Conservation (phyloP, 1,140 invertebrate species). For the Caenorhabditis inopinata region DNA sequence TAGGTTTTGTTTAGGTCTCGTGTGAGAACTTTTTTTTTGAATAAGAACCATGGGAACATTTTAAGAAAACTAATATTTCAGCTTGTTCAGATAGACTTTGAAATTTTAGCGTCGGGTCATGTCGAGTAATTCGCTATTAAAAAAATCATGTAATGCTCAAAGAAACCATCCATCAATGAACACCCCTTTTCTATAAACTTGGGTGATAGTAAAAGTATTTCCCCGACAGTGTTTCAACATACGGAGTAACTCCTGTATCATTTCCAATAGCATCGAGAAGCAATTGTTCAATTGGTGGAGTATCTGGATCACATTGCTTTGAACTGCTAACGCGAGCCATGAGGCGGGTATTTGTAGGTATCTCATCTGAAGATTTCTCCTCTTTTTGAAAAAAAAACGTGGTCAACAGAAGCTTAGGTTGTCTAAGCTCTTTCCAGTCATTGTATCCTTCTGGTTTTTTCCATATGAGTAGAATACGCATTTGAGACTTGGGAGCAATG, state of each 20-base stretch:
- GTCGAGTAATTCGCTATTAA: no score
- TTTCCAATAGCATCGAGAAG: conserved; percentile 45
- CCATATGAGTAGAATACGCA: conserved; percentile 45
- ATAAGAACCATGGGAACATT: no score
- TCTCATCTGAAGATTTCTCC: conserved; percentile 7
- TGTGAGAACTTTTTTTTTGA: no score
- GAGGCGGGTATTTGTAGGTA: conserved; percentile 40
- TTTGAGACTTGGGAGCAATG: conserved; percentile 37
- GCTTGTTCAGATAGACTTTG: no score
- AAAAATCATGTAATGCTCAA: no score
- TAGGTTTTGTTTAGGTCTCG: no score
- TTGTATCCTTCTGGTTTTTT: not conserved
- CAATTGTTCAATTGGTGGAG: conserved; percentile 48
- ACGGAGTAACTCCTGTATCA: conserved; percentile 4
- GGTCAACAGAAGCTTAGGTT: conserved; percentile 42
- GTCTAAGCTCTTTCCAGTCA: conserved; percentile 31
- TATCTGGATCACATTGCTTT: conserved; percentile 26
- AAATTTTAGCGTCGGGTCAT: no score
- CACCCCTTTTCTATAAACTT: no score
- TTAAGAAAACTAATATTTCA: no score
- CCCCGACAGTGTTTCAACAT: no score
- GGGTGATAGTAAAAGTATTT: no score
- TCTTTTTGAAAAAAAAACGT: conserved; percentile 29
- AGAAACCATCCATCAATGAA: no score
- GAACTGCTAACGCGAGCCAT: conserved; percentile 32